A percentile compares a stretch with the other conserved stretches of the same genome.
These are phyloP conservation scores for Anser cygnoides DNA, from an alignment of 2,113 vertebrate genomes.

Conservation along the genomic window DNA sequence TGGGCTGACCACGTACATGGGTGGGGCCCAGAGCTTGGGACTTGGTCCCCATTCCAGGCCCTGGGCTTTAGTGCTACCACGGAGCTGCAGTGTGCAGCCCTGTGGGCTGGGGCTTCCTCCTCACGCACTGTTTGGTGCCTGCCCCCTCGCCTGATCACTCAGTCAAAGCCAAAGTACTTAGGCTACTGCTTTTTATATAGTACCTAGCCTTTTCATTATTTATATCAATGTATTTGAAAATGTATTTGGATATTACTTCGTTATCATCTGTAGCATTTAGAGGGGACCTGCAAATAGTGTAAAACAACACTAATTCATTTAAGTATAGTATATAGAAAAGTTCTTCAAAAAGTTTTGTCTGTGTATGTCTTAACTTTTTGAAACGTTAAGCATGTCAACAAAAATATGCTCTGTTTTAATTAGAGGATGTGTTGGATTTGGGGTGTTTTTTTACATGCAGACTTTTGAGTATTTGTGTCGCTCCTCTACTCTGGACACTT, in stretches of 20 bases:
- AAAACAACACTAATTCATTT: not conserved
- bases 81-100: not conserved
- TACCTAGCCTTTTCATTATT: not conserved
- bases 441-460: not conserved
- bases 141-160: accelerated
- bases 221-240: not conserved
- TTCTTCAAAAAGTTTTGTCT: not conserved
- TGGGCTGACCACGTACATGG: not conserved
- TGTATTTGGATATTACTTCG: not conserved
- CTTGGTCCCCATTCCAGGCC: not conserved
- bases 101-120: not conserved
- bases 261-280: not conserved
- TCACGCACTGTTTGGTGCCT: not conserved
- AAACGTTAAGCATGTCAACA: not conserved
- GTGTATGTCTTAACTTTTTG: not conserved
- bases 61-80: not conserved
- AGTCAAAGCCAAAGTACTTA: not conserved
- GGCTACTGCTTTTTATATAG: not conserved
- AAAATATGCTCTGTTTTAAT: not conserved
- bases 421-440: not conserved
- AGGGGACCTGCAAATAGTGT: not conserved
- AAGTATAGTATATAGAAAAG: not conserved
- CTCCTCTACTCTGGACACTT: not conserved
- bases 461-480: not conserved
- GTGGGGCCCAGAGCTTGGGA: not conserved